A percentile compares a stretch with the other conserved stretches of the same genome.
Evolutionary conservation across 2,888 invertebrate species (phyloP).

Genomic region (Agrenia bidenticulata): DNA sequence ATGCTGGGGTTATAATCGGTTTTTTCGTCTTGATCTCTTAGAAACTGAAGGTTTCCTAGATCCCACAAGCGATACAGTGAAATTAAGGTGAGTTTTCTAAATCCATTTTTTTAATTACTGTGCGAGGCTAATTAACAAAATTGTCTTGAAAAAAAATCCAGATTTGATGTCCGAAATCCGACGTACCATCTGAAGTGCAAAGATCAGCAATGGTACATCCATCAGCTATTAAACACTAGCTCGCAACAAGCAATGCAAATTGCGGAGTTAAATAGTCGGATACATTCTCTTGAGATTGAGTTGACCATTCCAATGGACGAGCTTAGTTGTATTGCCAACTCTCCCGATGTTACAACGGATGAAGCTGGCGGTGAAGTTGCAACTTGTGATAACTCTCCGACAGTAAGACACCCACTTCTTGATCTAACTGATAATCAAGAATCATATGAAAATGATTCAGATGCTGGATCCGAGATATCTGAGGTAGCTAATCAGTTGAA

Average conservation of each 20-base stretch:
- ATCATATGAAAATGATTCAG: slow-evolving; percentile 24
- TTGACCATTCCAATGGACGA: neutral
- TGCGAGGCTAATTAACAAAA: too few relatives aligned
- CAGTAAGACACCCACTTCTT: neutral
- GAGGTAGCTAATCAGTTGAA: too few relatives aligned
- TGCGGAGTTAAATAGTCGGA: slow-evolving; percentile 73
- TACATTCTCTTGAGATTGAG: slow-evolving; percentile 12
- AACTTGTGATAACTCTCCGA: slow-evolving; percentile 5
- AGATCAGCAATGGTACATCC: slow-evolving; percentile 90
- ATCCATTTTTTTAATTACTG: too few relatives aligned
- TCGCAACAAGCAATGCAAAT: slow-evolving; percentile 74
- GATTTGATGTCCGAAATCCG: slow-evolving; percentile 88
- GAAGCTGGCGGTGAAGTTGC: neutral
- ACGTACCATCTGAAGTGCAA: slow-evolving; percentile 91
- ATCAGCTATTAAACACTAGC: slow-evolving; percentile 63
- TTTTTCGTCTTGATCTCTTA: slow-evolving; percentile 83
- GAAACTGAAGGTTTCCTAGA: slow-evolving; percentile 89
- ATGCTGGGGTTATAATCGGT: slow-evolving; percentile 94
- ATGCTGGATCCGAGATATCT: slow-evolving; percentile 26
- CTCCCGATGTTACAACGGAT: neutral
- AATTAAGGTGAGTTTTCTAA: slow-evolving; percentile 67
- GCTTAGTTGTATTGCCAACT: neutral
- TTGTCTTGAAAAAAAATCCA: slow-evolving; percentile 55
- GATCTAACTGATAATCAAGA: slow-evolving; percentile 9
- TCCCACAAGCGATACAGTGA: slow-evolving; percentile 77